Evolutionary conservation across 92 coral and sea anemone genomes (phyloP).

Genomic region (Epizoanthus fatuus): DNA sequence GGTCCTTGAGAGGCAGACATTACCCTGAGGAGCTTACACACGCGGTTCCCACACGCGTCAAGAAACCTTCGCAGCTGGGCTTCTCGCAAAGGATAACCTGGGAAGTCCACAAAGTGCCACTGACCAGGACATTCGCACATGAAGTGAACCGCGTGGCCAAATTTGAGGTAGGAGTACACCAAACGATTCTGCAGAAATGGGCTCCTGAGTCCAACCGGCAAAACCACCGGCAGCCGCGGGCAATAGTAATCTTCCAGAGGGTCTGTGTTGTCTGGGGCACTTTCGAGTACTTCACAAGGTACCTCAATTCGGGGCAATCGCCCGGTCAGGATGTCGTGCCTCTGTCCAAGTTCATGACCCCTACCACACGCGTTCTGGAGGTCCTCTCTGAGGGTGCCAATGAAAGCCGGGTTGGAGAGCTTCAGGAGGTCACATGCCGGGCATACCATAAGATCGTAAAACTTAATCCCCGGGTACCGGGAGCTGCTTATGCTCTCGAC

Average conservation of each 20-base stretch:
- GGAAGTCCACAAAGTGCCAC: conserved; percentile 84
- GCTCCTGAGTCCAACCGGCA: conserved; percentile 87
- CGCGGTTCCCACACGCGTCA: conserved; percentile 78
- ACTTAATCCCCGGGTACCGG: conserved; percentile 83
- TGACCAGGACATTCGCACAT: conserved; percentile 93
- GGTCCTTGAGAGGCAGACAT: conserved; percentile 70
- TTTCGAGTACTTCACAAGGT: conserved; percentile 17
- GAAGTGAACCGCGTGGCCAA: conserved; percentile 90
- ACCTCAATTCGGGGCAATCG: conserved; percentile 30
- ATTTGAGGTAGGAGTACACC: conserved; percentile 78
- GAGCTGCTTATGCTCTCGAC: conserved; percentile 77
- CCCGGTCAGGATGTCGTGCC: conserved; percentile 71
- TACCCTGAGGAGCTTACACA: conserved; percentile 77
- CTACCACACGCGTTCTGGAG: conserved; percentile 66
- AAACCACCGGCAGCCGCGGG: conserved; percentile 83
- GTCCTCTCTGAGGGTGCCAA: conserved; percentile 47
- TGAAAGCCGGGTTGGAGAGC: conserved; percentile 55
- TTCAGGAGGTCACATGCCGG: conserved; percentile 71
- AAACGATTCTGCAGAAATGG: conserved; percentile 70
- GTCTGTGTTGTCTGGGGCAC: conserved; percentile 46
- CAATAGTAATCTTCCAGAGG: conserved; percentile 74
- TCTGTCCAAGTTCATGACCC: conserved; percentile 80
- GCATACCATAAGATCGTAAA: conserved; percentile 69
- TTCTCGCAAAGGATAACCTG: conserved; percentile 82
- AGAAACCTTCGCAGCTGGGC: conserved; percentile 71